Evolutionary conservation across 2,888 invertebrate genomes (phyloP).

Genomic region (Linnaemya tessellans): DNA sequence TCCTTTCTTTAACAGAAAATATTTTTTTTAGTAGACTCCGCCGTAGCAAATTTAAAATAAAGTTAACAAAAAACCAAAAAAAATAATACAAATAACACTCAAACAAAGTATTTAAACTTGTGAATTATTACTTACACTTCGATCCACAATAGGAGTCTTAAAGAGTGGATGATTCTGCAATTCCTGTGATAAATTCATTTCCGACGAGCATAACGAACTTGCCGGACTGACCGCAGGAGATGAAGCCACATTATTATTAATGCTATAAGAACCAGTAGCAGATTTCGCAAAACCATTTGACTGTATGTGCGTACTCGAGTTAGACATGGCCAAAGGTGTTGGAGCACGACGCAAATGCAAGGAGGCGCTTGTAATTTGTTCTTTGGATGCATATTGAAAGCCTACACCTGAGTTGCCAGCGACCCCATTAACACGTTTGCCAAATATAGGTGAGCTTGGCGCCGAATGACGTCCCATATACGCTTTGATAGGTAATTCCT

Average conservation of each 20-base stretch:
- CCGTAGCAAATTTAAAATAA: slow-evolving; percentile 39
- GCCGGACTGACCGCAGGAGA: slow-evolving; percentile 83
- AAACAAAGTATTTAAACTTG: slow-evolving; percentile 28
- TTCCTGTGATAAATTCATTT: slow-evolving; percentile 86
- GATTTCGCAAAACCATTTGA: slow-evolving; percentile 79
- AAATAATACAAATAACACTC: slow-evolving; percentile 61
- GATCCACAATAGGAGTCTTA: slow-evolving; percentile 86
- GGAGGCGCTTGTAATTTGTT: slow-evolving; percentile 75
- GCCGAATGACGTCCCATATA: slow-evolving; percentile 84
- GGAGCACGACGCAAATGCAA: slow-evolving; percentile 74
- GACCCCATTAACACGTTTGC: slow-evolving; percentile 80
- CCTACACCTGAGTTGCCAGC: slow-evolving; percentile 61
- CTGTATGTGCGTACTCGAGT: slow-evolving; percentile 81
- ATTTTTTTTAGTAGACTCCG: slow-evolving; percentile 9
- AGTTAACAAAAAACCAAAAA: slow-evolving; percentile 53
- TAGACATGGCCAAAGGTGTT: slow-evolving; percentile 80
- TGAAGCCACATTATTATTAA: slow-evolving; percentile 80
- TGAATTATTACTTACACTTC: slow-evolving; percentile 85
- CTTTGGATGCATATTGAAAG: slow-evolving; percentile 73
- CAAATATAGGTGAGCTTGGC: slow-evolving; percentile 87
- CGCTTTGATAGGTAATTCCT: slow-evolving; percentile 61
- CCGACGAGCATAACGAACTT: slow-evolving; percentile 83
- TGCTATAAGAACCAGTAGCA: slow-evolving; percentile 75
- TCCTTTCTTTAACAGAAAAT: background rate
- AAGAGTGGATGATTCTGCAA: slow-evolving; percentile 84